Evolutionary conservation across 2,888 invertebrate species (phyloP).

Genomic region (Globia sparganii): DNA sequence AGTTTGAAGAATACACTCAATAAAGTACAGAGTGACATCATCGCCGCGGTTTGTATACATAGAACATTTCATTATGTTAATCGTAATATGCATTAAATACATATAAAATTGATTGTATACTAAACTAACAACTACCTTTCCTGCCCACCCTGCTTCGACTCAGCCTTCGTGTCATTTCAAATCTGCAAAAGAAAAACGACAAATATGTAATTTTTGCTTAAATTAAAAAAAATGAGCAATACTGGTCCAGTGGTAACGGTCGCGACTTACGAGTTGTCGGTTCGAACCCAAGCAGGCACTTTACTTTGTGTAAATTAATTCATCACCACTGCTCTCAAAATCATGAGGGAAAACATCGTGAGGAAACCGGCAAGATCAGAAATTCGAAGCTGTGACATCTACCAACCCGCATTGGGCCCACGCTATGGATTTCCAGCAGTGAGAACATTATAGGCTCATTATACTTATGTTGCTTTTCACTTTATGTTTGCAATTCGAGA

Average conservation of each 20-base stretch:
- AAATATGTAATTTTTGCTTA: not conserved
- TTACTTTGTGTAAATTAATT: no score
- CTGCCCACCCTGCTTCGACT: constrained; percentile 50
- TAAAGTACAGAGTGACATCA: constrained; percentile 26
- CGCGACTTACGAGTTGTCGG: no score
- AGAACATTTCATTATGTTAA: constrained; percentile 33
- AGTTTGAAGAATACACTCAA: constrained; percentile 29
- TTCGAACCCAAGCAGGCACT: no score
- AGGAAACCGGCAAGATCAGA: not conserved
- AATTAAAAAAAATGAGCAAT: not conserved
- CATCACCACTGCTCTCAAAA: no score
- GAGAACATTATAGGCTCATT: not conserved
- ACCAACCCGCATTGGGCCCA: not conserved
- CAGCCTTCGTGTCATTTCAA: constrained; percentile 66
- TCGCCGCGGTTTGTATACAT: constrained; percentile 41
- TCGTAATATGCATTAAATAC: constrained; percentile 64
- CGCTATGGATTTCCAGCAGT: no score
- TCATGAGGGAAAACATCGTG: not conserved
- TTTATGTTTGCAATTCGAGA: not conserved
- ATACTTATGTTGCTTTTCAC: not conserved
- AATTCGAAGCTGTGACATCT: not conserved
- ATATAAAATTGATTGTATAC: constrained; percentile 59
- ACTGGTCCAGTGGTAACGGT: no score
- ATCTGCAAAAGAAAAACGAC: constrained; percentile 50
- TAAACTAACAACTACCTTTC: constrained; percentile 47